Conservation (phyloP, 1,140 invertebrate genomes). For the Pemphigus obesinymphae region DNA sequence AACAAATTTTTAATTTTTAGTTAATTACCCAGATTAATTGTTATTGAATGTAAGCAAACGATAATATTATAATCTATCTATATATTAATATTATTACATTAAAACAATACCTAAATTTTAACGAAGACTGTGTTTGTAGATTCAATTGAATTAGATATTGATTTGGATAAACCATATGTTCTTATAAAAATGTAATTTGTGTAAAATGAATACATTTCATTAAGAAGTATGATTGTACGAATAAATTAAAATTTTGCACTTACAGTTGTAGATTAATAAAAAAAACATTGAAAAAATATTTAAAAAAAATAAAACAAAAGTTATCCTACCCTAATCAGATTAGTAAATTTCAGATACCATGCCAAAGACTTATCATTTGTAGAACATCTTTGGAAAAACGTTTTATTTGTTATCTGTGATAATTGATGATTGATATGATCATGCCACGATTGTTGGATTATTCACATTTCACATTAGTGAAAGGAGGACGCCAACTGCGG, state of each 20-base stretch:
- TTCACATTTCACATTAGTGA: too few relatives aligned
- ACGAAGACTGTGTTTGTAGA: not conserved
- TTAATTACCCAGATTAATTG: not conserved
- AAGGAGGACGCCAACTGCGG: too few relatives aligned
- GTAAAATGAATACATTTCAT: not conserved
- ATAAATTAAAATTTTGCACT: not conserved
- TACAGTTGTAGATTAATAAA: not conserved
- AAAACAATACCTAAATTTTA: not conserved
- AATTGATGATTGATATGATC: too few relatives aligned
- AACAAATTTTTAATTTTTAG: not conserved
- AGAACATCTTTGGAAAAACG: not conserved
- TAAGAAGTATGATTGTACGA: not conserved
- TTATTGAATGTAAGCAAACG: not conserved
- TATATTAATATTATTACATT: too few relatives aligned
- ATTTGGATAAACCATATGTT: not conserved
- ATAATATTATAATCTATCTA: not conserved
- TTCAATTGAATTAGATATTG: not conserved
- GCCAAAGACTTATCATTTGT: not conserved
- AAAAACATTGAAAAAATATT: not conserved
- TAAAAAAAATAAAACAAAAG: not conserved
- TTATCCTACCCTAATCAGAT: slow-evolving; percentile 8
- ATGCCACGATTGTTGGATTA: too few relatives aligned
- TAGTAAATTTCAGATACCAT: not conserved
- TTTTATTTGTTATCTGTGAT: too few relatives aligned
- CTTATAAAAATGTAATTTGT: not conserved